These are phyloP conservation scores for Micromussa lordhowensis DNA, from an alignment of 92 coral and sea anemone species.

Conservation along the genomic window DNA sequence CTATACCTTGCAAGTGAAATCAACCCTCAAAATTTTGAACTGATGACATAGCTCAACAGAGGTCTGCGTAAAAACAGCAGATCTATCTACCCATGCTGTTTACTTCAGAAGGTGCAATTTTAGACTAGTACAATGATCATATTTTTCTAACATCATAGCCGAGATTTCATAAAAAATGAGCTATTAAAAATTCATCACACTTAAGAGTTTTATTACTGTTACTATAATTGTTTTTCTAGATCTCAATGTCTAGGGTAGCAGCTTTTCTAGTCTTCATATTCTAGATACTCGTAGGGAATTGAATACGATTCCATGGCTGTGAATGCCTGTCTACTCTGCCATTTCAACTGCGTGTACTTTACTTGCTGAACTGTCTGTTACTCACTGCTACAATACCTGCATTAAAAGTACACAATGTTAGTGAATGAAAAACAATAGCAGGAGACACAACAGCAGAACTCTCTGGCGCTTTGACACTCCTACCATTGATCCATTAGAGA, in stretches of 20 bases:
- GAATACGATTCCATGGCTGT: slow-evolving; percentile 4
- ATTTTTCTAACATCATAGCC: background rate
- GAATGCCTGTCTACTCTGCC: slow-evolving; percentile 45
- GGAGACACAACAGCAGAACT: too few relatives aligned
- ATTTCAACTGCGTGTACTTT: slow-evolving; percentile 8
- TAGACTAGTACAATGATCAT: background rate
- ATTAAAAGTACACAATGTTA: slow-evolving; percentile 44
- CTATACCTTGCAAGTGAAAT: background rate
- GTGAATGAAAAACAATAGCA: background rate
- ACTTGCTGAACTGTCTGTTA: slow-evolving; percentile 50
- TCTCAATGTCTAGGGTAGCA: slow-evolving; percentile 9
- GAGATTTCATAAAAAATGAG: background rate
- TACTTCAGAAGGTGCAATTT: background rate
- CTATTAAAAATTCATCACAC: background rate
- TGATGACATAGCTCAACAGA: background rate
- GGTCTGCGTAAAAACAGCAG: background rate
- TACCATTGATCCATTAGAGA: too few relatives aligned
- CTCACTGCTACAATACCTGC: slow-evolving; percentile 59
- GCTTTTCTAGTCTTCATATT: slow-evolving; percentile 26
- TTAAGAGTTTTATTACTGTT: background rate
- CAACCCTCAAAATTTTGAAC: background rate
- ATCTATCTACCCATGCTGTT: background rate
- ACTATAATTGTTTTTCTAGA: background rate
- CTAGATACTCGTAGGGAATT: slow-evolving; percentile 3
- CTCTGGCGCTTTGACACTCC: too few relatives aligned